Conservation (phyloP, 2,888 invertebrate species). For the Hermodice carunculata region DNA sequence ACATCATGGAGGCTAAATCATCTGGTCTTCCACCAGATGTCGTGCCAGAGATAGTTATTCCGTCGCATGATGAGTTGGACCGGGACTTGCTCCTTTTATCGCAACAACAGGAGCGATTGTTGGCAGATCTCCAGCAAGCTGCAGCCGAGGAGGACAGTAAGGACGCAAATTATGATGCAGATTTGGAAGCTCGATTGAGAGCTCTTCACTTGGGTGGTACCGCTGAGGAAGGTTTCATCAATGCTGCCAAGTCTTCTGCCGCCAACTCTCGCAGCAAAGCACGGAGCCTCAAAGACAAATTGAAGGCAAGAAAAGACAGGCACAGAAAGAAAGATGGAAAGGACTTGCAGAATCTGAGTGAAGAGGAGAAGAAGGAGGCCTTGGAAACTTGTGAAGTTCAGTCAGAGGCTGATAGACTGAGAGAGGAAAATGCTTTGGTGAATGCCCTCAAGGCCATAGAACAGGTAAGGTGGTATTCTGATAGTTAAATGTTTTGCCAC, state of each 20-base stretch:
- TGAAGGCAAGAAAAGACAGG: constrained; percentile 36
- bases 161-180: constrained; percentile 31
- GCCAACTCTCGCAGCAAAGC: constrained; percentile 14
- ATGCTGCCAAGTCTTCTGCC: constrained; percentile 26
- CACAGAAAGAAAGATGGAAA: constrained; percentile 11
- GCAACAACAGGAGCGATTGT: constrained; percentile 55
- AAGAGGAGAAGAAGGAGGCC: constrained; percentile 49
- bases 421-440: constrained; percentile 55
- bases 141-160: constrained; percentile 22
- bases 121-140: constrained; percentile 49
- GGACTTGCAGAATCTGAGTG: constrained; percentile 46
- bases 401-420: constrained; percentile 53
- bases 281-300: constrained; percentile 43
- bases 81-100: constrained; percentile 50
- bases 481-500: no score
- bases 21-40: constrained; percentile 54
- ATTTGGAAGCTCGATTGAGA: constrained; percentile 46
- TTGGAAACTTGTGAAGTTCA: constrained; percentile 46
- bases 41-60: constrained; percentile 55
- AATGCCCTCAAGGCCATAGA: constrained; percentile 49
- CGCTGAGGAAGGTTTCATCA: constrained; percentile 44
- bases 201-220: constrained; percentile 42
- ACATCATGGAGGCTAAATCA: constrained; percentile 54
- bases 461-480: no score
- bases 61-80: constrained; percentile 54